A percentile compares a stretch with the other conserved stretches of the same genome.
Conservation (phyloP, 2,888 invertebrate genomes). For the Eristalis pertinax region DNA sequence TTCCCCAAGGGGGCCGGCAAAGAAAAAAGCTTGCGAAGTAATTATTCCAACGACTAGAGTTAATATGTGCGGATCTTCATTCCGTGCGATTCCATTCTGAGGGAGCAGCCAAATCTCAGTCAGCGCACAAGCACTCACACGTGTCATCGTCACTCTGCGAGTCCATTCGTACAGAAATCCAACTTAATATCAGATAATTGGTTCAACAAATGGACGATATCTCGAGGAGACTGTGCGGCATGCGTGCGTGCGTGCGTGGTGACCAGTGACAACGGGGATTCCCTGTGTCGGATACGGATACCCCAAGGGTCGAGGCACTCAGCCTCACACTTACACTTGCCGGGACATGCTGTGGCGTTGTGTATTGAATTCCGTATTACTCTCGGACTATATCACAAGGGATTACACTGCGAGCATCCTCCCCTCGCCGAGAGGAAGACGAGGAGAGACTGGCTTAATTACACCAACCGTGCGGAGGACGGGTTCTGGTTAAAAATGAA, state of each 20-base stretch:
- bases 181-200: constrained; percentile 52
- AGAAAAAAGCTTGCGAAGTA: constrained; percentile 18
- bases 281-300: neutral
- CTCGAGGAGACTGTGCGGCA: constrained; percentile 15
- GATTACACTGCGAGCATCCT: constrained; percentile 15
- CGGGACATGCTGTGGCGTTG: neutral
- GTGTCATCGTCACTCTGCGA: neutral
- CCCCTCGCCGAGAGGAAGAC: no score
- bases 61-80: constrained; percentile 11
- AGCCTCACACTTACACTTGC: neutral
- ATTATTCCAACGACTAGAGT: constrained; percentile 22
- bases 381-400: constrained; percentile 24
- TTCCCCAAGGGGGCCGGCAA: neutral
- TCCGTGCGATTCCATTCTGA: neutral
- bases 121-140: constrained; percentile 7
- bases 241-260: neutral
- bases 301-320: neutral
- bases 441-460: constrained; percentile 23
- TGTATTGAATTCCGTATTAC: constrained; percentile 47
- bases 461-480: neutral
- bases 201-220: constrained; percentile 50
- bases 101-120: neutral
- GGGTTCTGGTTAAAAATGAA: constrained; percentile 34
- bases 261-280: neutral
- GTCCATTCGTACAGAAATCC: constrained; percentile 24